Evolutionary conservation across 2,113 vertebrate genomes (phyloP).

Genomic region (Prolemur simus): DNA sequence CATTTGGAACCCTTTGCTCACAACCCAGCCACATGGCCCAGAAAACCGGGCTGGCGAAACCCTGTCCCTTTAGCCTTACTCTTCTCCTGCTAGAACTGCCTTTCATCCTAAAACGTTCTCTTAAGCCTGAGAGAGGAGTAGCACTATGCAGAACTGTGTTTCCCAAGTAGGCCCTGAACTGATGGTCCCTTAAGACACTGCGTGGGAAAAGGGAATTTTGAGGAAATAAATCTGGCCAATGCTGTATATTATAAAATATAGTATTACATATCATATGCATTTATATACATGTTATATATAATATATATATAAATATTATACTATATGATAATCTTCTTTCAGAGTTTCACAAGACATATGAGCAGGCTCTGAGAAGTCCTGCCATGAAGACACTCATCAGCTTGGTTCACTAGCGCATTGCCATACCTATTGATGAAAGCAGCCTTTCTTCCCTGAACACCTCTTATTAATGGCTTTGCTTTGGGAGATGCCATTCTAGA

Average conservation of each 20-base stretch:
- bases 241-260: background rate
- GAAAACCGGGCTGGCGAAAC: background rate
- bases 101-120: background rate
- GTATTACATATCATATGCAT: background rate
- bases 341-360: background rate
- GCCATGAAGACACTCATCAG: background rate
- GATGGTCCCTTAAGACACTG: background rate
- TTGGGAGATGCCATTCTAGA: slow-evolving; percentile 20
- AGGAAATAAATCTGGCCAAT: background rate
- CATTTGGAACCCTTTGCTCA: background rate
- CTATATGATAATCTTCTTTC: background rate
- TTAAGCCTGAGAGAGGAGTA: too few relatives aligned
- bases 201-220: background rate
- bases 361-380: background rate
- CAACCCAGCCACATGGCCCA: background rate
- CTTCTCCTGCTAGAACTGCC: background rate
- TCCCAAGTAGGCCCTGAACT: background rate
- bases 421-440: background rate
- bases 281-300: too few relatives aligned
- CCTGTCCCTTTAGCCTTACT: background rate
- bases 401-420: background rate
- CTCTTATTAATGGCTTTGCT: background rate
- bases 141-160: background rate
- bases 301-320: background rate
- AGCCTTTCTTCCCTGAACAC: background rate